Percentiles rank a stretch among this genome's conserved stretches.
Conservation (phyloP, 2,888 invertebrate genomes). For the Caenorhabditis imperialis region DNA sequence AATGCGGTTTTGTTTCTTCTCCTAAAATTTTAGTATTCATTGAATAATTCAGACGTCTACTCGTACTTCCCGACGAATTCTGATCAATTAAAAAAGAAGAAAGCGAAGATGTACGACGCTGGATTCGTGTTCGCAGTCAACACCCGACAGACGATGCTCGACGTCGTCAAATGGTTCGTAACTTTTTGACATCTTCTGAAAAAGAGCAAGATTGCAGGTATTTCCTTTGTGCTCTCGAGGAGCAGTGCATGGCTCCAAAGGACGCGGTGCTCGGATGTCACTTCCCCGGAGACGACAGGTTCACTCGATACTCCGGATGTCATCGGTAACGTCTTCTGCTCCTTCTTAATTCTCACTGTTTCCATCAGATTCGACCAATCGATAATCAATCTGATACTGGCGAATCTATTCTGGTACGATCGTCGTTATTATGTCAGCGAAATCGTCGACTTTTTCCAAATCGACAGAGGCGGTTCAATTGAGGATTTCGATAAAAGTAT, state of each 20-base stretch:
- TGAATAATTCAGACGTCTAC: conserved; percentile 77
- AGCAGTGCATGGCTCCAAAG: conserved; percentile 78
- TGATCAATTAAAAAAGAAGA: conserved; percentile 61
- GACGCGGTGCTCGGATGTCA: conserved; percentile 49
- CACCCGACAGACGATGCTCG: conserved; percentile 61
- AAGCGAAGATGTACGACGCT: conserved; percentile 76
- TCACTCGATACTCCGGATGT: conserved; percentile 73
- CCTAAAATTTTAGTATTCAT: too few species aligned
- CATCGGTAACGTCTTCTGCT: conserved; percentile 76
- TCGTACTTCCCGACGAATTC: conserved; percentile 76
- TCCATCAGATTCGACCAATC: conserved; percentile 74
- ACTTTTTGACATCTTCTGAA: background rate
- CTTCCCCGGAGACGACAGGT: conserved; percentile 42
- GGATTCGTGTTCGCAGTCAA: conserved; percentile 59
- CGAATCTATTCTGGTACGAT: conserved; percentile 78
- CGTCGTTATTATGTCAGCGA: conserved; percentile 63
- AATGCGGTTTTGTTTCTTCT: too few species aligned
- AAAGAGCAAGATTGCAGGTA: conserved; percentile 57
- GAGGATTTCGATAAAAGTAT: too few species aligned
- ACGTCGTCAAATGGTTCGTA: conserved; percentile 75
- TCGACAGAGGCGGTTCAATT: conserved; percentile 37
- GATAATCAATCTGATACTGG: conserved; percentile 78
- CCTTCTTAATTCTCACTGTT: background rate
- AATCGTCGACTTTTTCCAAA: conserved; percentile 63
- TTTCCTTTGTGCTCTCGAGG: conserved; percentile 78